A percentile compares a stretch with the other conserved stretches of the same genome.
These are phyloP conservation scores for Euwallacea similis DNA, from an alignment of 1,140 invertebrate species.

Conservation along the genomic window DNA sequence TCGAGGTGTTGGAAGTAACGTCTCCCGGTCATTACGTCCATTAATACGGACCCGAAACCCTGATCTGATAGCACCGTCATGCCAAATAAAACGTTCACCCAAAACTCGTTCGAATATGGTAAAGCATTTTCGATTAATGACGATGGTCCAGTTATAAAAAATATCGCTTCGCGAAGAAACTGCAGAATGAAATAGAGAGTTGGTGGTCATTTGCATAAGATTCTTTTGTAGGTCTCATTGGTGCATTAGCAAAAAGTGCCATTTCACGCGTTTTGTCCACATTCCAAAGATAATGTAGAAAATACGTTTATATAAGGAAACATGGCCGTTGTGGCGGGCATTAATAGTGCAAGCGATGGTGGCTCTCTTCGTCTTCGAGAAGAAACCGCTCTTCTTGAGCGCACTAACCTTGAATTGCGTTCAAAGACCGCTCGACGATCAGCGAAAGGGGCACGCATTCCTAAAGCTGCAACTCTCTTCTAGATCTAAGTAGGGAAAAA, in stretches of 20 bases:
- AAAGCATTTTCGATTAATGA: slow-evolving; percentile 1
- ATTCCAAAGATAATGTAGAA: slow-evolving; percentile 9
- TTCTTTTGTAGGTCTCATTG: too few relatives aligned
- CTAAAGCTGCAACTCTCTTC: too few relatives aligned
- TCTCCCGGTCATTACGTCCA: slow-evolving; percentile 14
- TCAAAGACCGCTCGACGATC: slow-evolving; percentile 33
- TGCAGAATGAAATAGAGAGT: too few relatives aligned
- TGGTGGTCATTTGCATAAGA: too few relatives aligned
- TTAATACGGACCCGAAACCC: slow-evolving; percentile 9
- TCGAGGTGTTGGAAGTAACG: slow-evolving; percentile 17
- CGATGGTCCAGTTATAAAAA: slow-evolving; percentile 3
- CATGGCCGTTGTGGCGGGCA: slow-evolving; percentile 4
- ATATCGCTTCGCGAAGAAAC: too few relatives aligned
- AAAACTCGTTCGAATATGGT: slow-evolving; percentile 9
- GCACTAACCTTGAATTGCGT: slow-evolving; percentile 36
- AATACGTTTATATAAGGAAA: slow-evolving; percentile 19
- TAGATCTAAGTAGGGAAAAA: too few relatives aligned
- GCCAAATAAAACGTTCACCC: not conserved
- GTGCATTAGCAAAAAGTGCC: too few relatives aligned
- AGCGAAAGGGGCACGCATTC: too few relatives aligned
- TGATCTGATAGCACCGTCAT: slow-evolving; percentile 9
- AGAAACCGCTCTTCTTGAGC: slow-evolving; percentile 25
- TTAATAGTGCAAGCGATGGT: slow-evolving; percentile 24
- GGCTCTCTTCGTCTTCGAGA: slow-evolving; percentile 11
- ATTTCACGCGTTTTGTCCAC: not conserved